A percentile compares a stretch with the other conserved stretches of the same genome.
These are phyloP conservation scores for Watsonalla cultraria DNA, from an alignment of 2,888 invertebrate species.

Conservation along the genomic window DNA sequence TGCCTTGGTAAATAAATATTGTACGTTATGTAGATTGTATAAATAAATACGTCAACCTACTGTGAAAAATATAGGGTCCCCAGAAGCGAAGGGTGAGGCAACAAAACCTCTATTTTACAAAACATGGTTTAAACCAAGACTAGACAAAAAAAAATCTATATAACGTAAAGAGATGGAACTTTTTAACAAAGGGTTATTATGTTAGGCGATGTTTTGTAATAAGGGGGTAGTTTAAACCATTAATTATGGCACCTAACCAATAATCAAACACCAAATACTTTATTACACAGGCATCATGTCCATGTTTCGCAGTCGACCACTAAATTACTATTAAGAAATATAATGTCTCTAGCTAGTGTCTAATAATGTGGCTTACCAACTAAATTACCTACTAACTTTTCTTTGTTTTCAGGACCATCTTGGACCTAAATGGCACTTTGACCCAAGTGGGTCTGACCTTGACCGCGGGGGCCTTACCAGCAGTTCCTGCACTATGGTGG, in stretches of 20 bases:
- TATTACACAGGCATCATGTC: too few species aligned
- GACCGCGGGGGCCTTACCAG: conserved; percentile 83
- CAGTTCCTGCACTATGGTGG: conserved; percentile 84
- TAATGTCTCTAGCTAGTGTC: not conserved
- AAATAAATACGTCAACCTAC: too few species aligned
- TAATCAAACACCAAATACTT: too few species aligned
- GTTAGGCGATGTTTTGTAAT: not conserved
- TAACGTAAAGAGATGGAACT: too few species aligned
- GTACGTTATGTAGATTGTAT: too few species aligned
- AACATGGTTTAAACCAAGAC: too few species aligned
- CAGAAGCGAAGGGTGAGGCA: not conserved
- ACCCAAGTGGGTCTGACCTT: conserved; percentile 82
- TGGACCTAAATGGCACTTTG: conserved; percentile 70
- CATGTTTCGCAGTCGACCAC: too few species aligned
- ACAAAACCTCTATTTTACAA: not conserved
- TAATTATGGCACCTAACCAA: too few species aligned
- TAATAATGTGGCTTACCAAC: not conserved
- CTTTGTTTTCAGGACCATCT: conserved; percentile 74
- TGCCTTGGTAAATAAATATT: conserved; percentile 82
- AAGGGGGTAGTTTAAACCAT: too few species aligned
- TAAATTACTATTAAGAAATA: not conserved
- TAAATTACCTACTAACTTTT: too few species aligned
- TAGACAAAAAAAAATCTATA: not conserved
- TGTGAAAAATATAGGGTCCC: not conserved
- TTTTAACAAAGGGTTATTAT: too few species aligned